Base-by-base conservation (phyloP, 2,797 vertebrate genomes). In the Heliangelus exortis region DNA sequence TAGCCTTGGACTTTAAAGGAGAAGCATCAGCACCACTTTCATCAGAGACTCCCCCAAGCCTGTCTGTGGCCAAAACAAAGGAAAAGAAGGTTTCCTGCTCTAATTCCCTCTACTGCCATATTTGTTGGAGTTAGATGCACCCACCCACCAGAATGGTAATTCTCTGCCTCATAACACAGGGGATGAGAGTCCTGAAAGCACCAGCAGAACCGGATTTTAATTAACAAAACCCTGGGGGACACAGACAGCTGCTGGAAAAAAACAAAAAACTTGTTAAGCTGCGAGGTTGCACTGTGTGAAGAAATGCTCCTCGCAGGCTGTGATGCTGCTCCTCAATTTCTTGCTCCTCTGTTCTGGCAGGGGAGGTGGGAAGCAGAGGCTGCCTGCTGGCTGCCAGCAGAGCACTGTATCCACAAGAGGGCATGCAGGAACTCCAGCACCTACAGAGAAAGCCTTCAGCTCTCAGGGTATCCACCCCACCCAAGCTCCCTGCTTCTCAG, bases 131-230 rank as follows among this genome's bases (percentile, higher is more conserved):
- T 51, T 65, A 90, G 92, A 51, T 78, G 81, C 82, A 87, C 75
- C 54, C 87, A 86, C 59, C 71, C 58, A 55, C 14, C 75, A 83
- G 81, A 82, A 93, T 58, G 75, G 84, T 29, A 94, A 91, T 96
- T 95, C 94, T 92, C 86, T 87, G 94, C 93, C 89, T 96, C 90
- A 83, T 96, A 94, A 92, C 89, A 58, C 92, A 93, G 93, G 90
- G 58, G 55, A 95, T 75, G 76, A 68, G 53, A 85, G 84, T 66
- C 78, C 89, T 83, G 76, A 91, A 93, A 95, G 91, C 87, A 81
- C 54, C 87, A 92, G 72, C 68, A 96, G 92, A 95, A 93, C 67
- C 87, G 36, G 68, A 94, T 75, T 95, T 95, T 94, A 94, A 94
- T 96, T 95, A 94, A 90, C 84, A 93, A 94, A 96, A 75, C 95